Evolutionary conservation across 2,113 vertebrate species (phyloP), one percentile per base, ranked within the genome.

Genomic region (Lophura nycthemera): DNA sequence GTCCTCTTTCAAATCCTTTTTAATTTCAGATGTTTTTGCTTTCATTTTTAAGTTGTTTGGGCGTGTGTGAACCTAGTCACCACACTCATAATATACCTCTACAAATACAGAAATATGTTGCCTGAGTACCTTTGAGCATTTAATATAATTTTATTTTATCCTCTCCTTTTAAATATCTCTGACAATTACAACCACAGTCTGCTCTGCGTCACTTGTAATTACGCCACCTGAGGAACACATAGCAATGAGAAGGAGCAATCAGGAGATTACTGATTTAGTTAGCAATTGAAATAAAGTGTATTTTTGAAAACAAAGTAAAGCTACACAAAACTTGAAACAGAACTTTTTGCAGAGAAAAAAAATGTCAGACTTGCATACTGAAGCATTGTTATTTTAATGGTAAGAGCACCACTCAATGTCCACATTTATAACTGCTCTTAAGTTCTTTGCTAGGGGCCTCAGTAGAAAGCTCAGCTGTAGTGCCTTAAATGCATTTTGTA

Each of bases 391-490:
- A 63, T 96, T 88, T 89, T 86, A 88, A 74, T 91, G 83, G 34
- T 40, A 96, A 95, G 93, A 93, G 89, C 91, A 86, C 89, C 91
- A 89, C 76, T 89, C 52, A 40, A 81, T 88, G 91, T 91, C 43
- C 34, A 48, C 36, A 61, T 71, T 12, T 91, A 83, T 87, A 94
- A 96, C 63, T 91, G 47, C 75, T 94, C 61, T 74, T 45, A 81
- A 64, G 32, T 25, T 21, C 70, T 0, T 78, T 89, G n/a, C 43
- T 47, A 61, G 69, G 45, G 24, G 27, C 34, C 83, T 73, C 86
- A 38, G 3, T 86, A 29, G 56, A 21, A 2, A 5, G 12, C 32
- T 80, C 65, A 88, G 5, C 30, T 38, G 3, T 27, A 52, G 3
- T 63, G 22, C 43, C 13, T 71, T 89, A 73, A 56, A 43, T 63